phyloP scores from a whole-genome alignment of 2,797 vertebrate genomes.

The Luscinia luscinia region DNA sequence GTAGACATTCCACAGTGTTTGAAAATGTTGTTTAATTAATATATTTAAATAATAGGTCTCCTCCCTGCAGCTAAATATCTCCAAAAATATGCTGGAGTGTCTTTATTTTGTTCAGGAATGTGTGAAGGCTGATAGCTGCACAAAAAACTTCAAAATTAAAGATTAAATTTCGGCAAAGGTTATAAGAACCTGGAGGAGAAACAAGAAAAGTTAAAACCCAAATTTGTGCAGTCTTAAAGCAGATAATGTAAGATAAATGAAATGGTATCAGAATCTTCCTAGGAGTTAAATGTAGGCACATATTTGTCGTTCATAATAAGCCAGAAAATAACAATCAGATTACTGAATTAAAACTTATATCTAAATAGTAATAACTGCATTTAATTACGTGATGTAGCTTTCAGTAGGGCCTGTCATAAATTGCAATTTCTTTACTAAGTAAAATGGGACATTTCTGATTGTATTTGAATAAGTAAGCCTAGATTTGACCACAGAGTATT shows the following conservation, averaged over 20 bases:
- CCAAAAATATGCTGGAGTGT: neutral
- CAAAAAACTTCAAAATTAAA: neutral
- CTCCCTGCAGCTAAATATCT: neutral
- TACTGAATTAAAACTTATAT: neutral
- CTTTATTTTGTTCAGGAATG: neutral
- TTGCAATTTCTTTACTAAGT: neutral
- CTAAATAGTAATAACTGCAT: neutral
- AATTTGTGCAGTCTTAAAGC: neutral
- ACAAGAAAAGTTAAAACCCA: neutral
- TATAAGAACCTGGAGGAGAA: neutral
- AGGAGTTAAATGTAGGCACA: accelerated
- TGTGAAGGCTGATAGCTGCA: neutral
- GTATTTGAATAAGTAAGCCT: neutral
- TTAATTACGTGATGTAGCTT: neutral
- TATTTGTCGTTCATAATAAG: neutral
- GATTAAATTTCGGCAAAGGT: neutral
- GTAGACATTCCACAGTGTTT: neutral
- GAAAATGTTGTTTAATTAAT: neutral
- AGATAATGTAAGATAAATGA: neutral
- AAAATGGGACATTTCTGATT: neutral
- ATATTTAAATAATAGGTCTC: neutral
- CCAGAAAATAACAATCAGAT: neutral
- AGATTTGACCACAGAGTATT: neutral
- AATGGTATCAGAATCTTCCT: neutral
- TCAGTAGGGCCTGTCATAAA: neutral